Base-by-base conservation (phyloP, 2,888 invertebrate genomes). In the Ichneumon xanthorius region DNA sequence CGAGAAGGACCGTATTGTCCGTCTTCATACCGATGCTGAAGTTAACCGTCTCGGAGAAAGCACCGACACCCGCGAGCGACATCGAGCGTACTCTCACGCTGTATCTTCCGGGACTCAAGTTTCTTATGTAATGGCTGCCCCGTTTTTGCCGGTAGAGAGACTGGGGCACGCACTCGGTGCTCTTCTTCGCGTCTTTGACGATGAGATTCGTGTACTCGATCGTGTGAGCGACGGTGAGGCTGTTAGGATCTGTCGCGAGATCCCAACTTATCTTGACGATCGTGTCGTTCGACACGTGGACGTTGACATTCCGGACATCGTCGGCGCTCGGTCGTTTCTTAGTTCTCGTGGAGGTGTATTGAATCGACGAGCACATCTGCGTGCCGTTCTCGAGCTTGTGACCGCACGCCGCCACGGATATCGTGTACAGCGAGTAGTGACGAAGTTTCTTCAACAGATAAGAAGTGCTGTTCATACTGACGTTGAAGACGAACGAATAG, bases 241-340 rank as follows among this genome's bases (percentile, higher is more conserved):
- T 96, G 91, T 97, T 97, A 0, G 97, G 96, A 33, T 94, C 87
- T n/a, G 89, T 88, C 0, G 97, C 97, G 85, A 95, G 94, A 0
- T 93, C 92, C 97, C 97, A 97, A 4, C 87, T 88, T 0, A 95
- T 87, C n/a, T 90, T 87, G 0, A 92, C 91, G 19, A 92, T 92
- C 0, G 94, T 91, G 75, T 92, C 91, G 55, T 92, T 90, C 0
- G 88, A 87, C 2, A 91, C 87, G 2, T 88, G 80, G 0, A 91
- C 89, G 2, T 77, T 84, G 0, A 92, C 84, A 26, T 90, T 90
- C 0, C 86, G 68, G 4, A 95, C 91, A 61, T 94, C 89, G 88
- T 95, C 95, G 0, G 95, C 95, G 1, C 85, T 86, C 0, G 86
- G 81, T 9, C 93, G 92, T 30, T 89, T 91, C 53, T 91, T 88